Percentiles rank a stretch among this genome's conserved stretches.
These are phyloP conservation scores for Eciton burchellii DNA, from an alignment of 1,140 invertebrate genomes.

Conservation along the genomic window DNA sequence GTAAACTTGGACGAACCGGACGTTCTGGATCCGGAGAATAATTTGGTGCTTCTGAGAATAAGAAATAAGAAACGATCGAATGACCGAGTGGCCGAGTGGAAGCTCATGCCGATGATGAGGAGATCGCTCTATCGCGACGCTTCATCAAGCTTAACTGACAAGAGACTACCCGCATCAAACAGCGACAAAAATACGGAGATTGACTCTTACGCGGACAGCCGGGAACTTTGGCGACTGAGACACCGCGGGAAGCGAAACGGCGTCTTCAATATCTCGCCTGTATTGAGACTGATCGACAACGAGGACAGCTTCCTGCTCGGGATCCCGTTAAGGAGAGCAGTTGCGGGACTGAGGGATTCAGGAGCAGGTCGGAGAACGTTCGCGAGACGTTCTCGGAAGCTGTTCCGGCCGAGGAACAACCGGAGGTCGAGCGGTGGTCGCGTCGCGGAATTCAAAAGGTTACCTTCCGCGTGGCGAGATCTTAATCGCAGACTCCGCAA, in stretches of 20 bases:
- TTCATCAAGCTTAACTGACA: slow-evolving; percentile 16
- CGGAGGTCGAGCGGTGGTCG: neutral
- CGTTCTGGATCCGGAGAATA: slow-evolving; percentile 32
- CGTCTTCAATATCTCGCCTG: neutral
- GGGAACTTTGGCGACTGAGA: neutral
- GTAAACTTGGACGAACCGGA: slow-evolving; percentile 8
- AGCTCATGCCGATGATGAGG: slow-evolving; percentile 36
- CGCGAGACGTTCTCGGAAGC: neutral
- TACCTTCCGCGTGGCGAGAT: neutral
- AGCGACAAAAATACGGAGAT: neutral
- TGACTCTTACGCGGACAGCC: neutral
- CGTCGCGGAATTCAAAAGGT: neutral
- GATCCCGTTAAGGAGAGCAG: neutral
- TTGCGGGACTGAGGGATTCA: neutral
- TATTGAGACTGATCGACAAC: neutral
- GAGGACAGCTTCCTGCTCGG: neutral
- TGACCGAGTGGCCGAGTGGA: slow-evolving; percentile 42
- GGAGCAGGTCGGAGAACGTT: neutral
- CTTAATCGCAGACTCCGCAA: neutral
- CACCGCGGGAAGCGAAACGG: neutral
- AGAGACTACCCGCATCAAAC: slow-evolving; percentile 1
- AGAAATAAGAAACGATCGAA: slow-evolving; percentile 39
- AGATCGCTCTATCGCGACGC: neutral
- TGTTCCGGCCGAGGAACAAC: neutral
- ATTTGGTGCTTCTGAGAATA: slow-evolving; percentile 35